phyloP scores from a whole-genome alignment of 1,140 invertebrate genomes.

The Ips typographus region DNA sequence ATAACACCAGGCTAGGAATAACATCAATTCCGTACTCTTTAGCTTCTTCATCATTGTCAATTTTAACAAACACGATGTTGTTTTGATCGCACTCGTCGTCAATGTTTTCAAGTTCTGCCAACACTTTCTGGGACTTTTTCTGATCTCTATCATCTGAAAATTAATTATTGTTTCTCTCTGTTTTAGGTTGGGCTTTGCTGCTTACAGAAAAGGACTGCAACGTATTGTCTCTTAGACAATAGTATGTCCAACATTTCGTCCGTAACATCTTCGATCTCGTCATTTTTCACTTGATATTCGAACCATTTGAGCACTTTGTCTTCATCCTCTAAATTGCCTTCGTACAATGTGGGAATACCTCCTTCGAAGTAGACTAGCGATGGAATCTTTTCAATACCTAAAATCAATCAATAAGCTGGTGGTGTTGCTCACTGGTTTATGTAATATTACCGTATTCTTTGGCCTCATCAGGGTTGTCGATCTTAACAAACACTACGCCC shows the following conservation, averaged over 20 bases:
- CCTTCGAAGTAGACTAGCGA: conserved; percentile 89
- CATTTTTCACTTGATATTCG: conserved; percentile 78
- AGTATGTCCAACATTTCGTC: conserved; percentile 93
- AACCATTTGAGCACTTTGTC: conserved; percentile 89
- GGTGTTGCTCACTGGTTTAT: background rate
- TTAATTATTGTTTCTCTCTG: conserved; percentile 31
- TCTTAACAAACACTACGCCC: conserved; percentile 88
- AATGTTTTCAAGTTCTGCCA: conserved; percentile 88
- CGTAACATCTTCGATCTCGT: conserved; percentile 92
- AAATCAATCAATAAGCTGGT: background rate
- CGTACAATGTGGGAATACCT: conserved; percentile 83
- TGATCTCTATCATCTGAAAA: conserved; percentile 87
- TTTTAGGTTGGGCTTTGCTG: conserved; percentile 42
- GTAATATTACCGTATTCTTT: conserved; percentile 72
- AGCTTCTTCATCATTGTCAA: conserved; percentile 84
- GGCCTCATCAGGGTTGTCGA: conserved; percentile 87
- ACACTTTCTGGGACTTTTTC: conserved; percentile 85
- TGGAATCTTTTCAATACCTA: conserved; percentile 76
- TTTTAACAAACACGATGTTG: conserved; percentile 91
- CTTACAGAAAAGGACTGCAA: conserved; percentile 89
- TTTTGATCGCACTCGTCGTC: conserved; percentile 92
- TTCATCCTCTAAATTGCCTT: conserved; percentile 89
- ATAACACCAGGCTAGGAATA: conserved; percentile 80
- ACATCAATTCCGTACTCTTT: conserved; percentile 86
- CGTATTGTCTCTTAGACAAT: conserved; percentile 83